Conservation (phyloP, 2,888 invertebrate species). For the Galerucella nymphaeae region DNA sequence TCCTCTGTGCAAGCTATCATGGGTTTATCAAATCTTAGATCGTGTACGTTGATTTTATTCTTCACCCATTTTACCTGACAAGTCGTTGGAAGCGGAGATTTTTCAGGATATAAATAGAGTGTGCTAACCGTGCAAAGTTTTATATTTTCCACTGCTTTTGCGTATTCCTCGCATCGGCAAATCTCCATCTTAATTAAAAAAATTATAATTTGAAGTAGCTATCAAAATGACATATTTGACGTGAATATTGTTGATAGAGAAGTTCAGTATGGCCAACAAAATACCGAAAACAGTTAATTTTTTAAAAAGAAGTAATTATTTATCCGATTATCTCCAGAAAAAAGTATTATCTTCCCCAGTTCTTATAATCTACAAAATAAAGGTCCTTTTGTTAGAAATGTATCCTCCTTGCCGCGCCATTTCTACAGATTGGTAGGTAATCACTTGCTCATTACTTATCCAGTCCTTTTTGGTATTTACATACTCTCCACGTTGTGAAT, state of each 20-base stretch:
- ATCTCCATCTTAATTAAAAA: constrained; percentile 1
- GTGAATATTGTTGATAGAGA: too few species aligned
- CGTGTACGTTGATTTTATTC: background rate
- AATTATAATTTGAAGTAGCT: too few species aligned
- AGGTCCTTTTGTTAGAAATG: background rate
- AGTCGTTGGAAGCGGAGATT: background rate
- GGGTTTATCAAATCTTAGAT: background rate
- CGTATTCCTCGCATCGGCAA: background rate
- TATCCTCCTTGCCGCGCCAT: constrained; percentile 7
- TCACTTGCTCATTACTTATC: constrained; percentile 63
- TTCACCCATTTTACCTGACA: background rate
- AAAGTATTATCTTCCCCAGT: too few species aligned
- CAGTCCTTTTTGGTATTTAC: constrained; percentile 52
- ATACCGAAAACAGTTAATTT: too few species aligned
- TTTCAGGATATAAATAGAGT: background rate
- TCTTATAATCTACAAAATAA: background rate
- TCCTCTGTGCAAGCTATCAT: background rate
- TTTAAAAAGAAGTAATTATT: too few species aligned
- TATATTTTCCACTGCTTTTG: background rate
- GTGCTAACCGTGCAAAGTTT: background rate
- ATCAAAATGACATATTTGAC: too few species aligned
- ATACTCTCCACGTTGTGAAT: constrained; percentile 51
- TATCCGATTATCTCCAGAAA: too few species aligned
- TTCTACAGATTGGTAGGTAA: constrained; percentile 61
- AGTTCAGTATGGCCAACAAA: too few species aligned